Evolutionary conservation across 2,113 vertebrate species (phyloP).

Genomic region (Pongo abelii): DNA sequence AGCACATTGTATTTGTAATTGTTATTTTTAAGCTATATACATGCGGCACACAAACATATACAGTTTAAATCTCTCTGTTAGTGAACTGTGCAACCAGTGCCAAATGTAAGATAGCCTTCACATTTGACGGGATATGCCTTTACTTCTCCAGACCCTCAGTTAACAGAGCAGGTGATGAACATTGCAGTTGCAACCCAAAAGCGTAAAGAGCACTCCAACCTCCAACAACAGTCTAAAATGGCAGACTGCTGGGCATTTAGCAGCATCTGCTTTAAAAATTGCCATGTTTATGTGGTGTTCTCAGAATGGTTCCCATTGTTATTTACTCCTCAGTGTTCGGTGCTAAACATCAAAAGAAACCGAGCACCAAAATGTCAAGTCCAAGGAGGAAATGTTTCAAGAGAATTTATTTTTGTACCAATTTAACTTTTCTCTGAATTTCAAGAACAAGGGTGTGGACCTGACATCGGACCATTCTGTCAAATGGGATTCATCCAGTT

Average conservation of each 20-base stretch:
- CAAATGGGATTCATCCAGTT: constrained; percentile 47
- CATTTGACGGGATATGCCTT: neutral
- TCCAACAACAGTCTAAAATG: neutral
- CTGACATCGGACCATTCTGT: neutral
- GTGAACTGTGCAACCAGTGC: neutral
- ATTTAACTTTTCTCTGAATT: constrained; percentile 72
- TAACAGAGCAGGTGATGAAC: neutral
- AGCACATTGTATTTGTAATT: neutral
- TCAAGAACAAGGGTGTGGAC: constrained; percentile 46
- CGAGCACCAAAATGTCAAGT: constrained; percentile 36
- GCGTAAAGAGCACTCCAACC: neutral
- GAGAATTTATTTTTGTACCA: constrained; percentile 57
- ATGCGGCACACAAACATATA: neutral
- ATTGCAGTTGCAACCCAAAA: neutral
- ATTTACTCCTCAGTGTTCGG: neutral
- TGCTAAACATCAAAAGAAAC: constrained; percentile 48
- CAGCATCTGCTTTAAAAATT: neutral
- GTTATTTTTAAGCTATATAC: neutral
- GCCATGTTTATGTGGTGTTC: neutral
- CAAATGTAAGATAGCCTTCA: neutral
- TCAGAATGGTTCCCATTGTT: neutral
- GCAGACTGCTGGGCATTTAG: neutral
- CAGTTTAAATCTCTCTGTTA: neutral
- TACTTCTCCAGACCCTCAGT: neutral
- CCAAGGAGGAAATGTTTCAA: constrained; percentile 42